Conservation (phyloP, 2,797 vertebrate species). For the Gymnocypris eckloni region DNA sequence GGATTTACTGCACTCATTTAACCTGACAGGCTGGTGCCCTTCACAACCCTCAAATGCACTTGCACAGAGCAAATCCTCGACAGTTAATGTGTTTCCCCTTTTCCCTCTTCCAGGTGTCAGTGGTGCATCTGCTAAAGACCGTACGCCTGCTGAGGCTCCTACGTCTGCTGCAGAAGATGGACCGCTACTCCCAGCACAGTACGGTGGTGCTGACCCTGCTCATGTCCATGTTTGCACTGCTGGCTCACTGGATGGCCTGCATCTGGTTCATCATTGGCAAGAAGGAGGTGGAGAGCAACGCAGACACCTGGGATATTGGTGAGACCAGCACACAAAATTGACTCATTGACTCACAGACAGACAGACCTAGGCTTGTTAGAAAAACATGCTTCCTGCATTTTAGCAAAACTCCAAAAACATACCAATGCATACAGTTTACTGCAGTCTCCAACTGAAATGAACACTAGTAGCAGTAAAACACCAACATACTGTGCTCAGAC, state of each 20-base stretch:
- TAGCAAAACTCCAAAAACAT: not conserved
- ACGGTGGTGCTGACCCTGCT: conserved; percentile 94
- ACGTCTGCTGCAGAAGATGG: conserved; percentile 95
- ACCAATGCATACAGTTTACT: no score
- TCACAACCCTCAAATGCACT: conserved; percentile 2
- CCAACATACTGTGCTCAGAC: not conserved
- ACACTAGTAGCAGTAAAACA: not conserved
- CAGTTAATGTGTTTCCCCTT: conserved; percentile 7
- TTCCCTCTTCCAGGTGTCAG: conserved; percentile 84
- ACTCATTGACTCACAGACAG: not conserved
- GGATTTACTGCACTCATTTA: not conserved
- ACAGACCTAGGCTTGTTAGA: not conserved
- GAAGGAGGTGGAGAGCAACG: conserved; percentile 95
- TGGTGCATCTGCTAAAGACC: conserved; percentile 95
- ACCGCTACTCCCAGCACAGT: conserved; percentile 98
- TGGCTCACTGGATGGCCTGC: conserved; percentile 99
- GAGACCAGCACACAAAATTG: conserved; percentile 63
- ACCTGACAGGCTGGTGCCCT: not conserved
- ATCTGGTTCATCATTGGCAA: conserved; percentile 99
- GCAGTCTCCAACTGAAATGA: not conserved
- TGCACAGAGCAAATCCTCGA: not conserved
- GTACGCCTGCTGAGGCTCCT: conserved; percentile 92
- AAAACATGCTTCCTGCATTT: not conserved
- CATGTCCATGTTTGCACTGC: conserved; percentile 97
- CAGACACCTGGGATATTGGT: conserved; percentile 95